These are phyloP conservation scores for Nycticorax nycticorax DNA, from an alignment of 2,113 vertebrate species.

Conservation along the genomic window DNA sequence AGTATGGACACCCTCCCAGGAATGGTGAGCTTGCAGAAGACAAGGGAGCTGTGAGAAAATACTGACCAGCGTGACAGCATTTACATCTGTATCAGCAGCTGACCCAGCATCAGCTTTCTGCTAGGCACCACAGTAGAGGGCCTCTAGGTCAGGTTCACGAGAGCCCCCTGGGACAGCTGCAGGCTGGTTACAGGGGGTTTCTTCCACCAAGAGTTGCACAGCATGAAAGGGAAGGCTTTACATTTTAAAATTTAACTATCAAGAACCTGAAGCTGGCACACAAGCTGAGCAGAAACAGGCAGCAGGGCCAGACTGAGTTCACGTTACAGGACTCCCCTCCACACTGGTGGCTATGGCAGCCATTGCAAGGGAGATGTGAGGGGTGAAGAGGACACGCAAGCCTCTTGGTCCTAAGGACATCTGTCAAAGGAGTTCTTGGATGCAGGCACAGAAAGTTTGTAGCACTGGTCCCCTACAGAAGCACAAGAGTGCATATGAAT, in stretches of 20 bases:
- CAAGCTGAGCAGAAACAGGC: not conserved
- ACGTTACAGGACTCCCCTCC: accelerated
- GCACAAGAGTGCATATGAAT: not conserved
- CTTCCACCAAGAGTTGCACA: not conserved
- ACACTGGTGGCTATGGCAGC: not conserved
- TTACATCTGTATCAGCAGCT: not conserved
- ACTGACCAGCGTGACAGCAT: not conserved
- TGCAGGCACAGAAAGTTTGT: not conserved
- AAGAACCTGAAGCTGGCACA: not conserved
- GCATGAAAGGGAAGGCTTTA: not conserved
- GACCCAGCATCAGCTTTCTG: not conserved
- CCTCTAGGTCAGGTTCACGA: not conserved
- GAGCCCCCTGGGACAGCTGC: not conserved
- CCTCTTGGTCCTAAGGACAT: not conserved
- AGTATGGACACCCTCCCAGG: not conserved
- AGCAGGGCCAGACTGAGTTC: not conserved
- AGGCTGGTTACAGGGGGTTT: not conserved
- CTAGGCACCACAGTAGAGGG: not conserved
- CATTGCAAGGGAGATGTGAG: not conserved
- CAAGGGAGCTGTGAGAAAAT: not conserved
- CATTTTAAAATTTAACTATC: not conserved
- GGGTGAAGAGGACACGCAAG: accelerated
- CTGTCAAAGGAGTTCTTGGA: not conserved
- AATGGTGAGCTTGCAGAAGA: not conserved
- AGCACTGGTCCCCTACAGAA: not conserved